A percentile compares a stretch with the other conserved stretches of the same genome.
phyloP scores from a whole-genome alignment of 1,140 invertebrate genomes.

The Cotesia vestalis region DNA sequence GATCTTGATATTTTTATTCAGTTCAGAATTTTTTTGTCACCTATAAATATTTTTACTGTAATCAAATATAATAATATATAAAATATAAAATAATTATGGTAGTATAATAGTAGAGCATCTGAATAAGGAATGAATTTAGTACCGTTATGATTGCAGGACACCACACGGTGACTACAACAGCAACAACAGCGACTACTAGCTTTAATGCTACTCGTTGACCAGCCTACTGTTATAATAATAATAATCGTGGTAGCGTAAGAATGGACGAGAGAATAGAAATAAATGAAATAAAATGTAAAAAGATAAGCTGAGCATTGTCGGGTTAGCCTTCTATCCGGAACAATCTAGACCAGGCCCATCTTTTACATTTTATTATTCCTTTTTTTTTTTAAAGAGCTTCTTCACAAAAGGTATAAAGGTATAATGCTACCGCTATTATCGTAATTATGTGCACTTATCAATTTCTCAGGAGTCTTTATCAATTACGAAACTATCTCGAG shows the following conservation, averaged over 20 bases:
- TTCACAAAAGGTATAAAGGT: slow-evolving; percentile 23
- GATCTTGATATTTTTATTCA: no score
- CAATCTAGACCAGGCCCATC: background rate
- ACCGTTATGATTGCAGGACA: slow-evolving; percentile 51
- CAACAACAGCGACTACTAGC: no score
- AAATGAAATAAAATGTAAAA: no score
- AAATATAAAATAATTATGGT: slow-evolving; percentile 39
- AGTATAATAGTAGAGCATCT: slow-evolving; percentile 33
- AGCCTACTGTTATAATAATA: slow-evolving; percentile 47
- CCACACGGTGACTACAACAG: slow-evolving; percentile 26
- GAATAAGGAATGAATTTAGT: slow-evolving; percentile 51
- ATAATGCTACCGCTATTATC: slow-evolving; percentile 8
- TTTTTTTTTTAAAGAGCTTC: slow-evolving; percentile 29
- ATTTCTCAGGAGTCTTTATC: slow-evolving; percentile 13
- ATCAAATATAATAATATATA: slow-evolving; percentile 2
- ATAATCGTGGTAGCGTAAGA: slow-evolving; percentile 35
- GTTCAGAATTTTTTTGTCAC: background rate
- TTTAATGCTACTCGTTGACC: slow-evolving; percentile 25
- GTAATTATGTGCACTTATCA: slow-evolving; percentile 23
- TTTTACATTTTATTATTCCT: background rate
- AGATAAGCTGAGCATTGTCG: slow-evolving; percentile 7
- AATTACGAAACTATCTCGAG: no score
- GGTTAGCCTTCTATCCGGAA: slow-evolving; percentile 1
- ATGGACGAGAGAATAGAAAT: slow-evolving; percentile 37
- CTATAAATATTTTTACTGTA: background rate